phyloP scores from a whole-genome alignment of 2,888 invertebrate species.

The Himalopsyche japonica region DNA sequence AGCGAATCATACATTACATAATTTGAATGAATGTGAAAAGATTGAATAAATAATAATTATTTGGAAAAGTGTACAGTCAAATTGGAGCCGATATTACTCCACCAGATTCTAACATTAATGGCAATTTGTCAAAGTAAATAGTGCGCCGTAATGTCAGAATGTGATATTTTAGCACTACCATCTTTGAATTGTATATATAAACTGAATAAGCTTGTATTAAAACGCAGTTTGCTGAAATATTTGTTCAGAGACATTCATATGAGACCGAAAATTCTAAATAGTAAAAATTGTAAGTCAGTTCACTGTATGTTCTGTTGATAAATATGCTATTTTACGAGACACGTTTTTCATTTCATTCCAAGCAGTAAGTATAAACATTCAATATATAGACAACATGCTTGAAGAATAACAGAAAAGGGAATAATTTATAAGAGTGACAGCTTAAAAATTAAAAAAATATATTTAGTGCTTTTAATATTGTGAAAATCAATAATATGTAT shows the following conservation, averaged over 20 bases:
- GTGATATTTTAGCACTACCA: not conserved
- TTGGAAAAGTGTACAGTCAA: not conserved
- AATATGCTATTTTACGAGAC: not conserved
- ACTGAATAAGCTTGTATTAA: not conserved
- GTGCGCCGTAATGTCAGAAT: not conserved
- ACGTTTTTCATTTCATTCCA: not conserved
- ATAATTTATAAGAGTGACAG: not conserved
- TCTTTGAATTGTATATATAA: not conserved
- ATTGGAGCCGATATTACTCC: not conserved
- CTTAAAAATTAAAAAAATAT: not conserved
- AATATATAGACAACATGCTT: not conserved
- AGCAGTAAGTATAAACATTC: not conserved
- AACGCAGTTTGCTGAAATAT: not conserved
- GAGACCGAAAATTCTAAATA: not conserved
- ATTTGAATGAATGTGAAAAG: not conserved
- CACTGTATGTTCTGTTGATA: not conserved
- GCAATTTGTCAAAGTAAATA: not conserved
- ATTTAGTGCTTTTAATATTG: no score
- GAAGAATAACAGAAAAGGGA: not conserved
- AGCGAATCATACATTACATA: not conserved
- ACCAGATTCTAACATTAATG: not conserved
- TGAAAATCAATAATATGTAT: no score
- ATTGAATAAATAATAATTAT: not conserved
- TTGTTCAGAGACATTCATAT: not conserved
- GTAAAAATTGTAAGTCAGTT: not conserved